A percentile compares a stretch with the other conserved stretches of the same genome.
Conservation (phyloP, 2,888 invertebrate genomes). For the Brachyopa scutellaris region DNA sequence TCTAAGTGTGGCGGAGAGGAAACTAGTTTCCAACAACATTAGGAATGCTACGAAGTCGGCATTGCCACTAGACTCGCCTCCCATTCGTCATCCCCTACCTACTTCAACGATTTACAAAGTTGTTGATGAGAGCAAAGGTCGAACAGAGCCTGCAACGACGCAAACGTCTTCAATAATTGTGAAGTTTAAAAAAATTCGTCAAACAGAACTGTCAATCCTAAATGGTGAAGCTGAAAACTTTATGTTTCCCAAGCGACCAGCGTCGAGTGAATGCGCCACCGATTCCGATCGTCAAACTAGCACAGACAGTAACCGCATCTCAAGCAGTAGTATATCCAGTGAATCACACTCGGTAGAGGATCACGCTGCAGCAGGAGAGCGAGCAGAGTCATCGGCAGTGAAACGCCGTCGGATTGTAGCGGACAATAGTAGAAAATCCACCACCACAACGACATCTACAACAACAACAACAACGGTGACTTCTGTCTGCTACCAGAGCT, state of each 20-base stretch:
- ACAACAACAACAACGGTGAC: constrained; percentile 27
- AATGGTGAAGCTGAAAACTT: constrained; percentile 94
- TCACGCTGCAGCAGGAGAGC: constrained; percentile 67
- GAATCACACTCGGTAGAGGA: constrained; percentile 62
- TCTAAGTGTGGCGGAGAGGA: constrained; percentile 63
- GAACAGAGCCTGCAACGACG: constrained; percentile 69
- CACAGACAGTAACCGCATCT: constrained; percentile 78
- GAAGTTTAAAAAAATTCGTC: constrained; percentile 88
- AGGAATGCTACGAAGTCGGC: constrained; percentile 27
- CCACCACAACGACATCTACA: constrained; percentile 4
- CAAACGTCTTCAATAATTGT: constrained; percentile 84
- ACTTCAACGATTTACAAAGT: constrained; percentile 80
- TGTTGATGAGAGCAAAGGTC: constrained; percentile 76
- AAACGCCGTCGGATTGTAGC: constrained; percentile 57
- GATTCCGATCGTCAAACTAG: constrained; percentile 83
- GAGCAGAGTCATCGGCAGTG: constrained; percentile 48
- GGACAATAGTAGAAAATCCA: constrained; percentile 55
- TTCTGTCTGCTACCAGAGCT: constrained; percentile 76
- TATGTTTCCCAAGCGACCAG: constrained; percentile 87
- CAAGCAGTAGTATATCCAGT: constrained; percentile 75
- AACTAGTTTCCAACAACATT: constrained; percentile 40
- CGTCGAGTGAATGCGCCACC: constrained; percentile 81
- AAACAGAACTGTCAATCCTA: constrained; percentile 88
- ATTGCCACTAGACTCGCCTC: constrained; percentile 76
- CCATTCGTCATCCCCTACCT: constrained; percentile 80